phyloP scores from a whole-genome alignment of 2,113 vertebrate genomes.

The Ptyas mucosa region DNA sequence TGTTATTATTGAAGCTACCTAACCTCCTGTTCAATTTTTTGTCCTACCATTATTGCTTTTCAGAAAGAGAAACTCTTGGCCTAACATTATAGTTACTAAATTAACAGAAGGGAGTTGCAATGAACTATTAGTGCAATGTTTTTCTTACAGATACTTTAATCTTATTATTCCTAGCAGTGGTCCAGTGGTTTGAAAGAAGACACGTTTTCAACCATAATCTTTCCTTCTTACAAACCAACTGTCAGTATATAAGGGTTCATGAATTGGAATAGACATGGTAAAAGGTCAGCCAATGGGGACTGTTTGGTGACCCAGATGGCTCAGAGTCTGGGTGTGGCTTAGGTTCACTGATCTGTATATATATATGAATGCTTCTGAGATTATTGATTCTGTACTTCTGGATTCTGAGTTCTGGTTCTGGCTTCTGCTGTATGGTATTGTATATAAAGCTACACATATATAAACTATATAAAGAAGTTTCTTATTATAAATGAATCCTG shows the following conservation, averaged over 20 bases:
- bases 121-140: accelerated
- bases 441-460: too few species aligned
- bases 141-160: slow-evolving; percentile 1
- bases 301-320: too few species aligned
- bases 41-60: background rate
- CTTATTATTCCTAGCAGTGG: background rate
- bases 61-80: background rate
- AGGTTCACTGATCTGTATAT: too few species aligned
- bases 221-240: slow-evolving; percentile 34
- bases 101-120: background rate
- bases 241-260: background rate
- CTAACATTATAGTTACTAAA: background rate
- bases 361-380: too few species aligned
- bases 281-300: too few species aligned
- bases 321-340: too few species aligned
- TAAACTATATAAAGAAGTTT: too few species aligned
- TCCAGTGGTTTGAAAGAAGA: slow-evolving; percentile 39
- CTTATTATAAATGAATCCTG: too few species aligned
- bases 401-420: too few species aligned
- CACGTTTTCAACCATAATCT: slow-evolving; percentile 20
- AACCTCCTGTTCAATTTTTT: background rate
- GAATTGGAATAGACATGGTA: too few species aligned
- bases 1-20: background rate
- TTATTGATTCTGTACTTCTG: too few species aligned
- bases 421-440: too few species aligned